Percentiles rank a stretch among this genome's conserved stretches.
phyloP scores from a whole-genome alignment of 2,797 vertebrate species.

The Clarias laeviceps region DNA sequence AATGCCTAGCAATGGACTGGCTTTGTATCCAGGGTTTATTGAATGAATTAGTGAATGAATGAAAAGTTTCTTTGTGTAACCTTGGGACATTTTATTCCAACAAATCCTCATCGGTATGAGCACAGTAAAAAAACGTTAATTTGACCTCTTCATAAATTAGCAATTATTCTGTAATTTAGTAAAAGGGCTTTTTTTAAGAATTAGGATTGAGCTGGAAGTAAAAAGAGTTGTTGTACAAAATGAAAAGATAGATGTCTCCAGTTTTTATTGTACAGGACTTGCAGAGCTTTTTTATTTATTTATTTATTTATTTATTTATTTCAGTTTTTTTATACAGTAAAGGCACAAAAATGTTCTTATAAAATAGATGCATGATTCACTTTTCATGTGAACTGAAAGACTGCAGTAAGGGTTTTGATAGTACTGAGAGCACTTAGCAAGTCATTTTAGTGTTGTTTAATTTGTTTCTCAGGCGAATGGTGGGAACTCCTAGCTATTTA shows the following conservation, averaged over 20 bases:
- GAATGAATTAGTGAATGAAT: background rate
- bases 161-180: conserved; percentile 8
- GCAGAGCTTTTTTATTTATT: background rate
- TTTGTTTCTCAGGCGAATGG: background rate
- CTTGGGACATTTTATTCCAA: background rate
- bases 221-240: background rate
- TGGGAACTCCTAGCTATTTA: background rate
- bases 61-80: background rate
- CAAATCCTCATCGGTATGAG: background rate
- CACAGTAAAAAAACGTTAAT: background rate
- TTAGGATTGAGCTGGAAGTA: background rate
- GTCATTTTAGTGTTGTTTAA: background rate
- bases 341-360: background rate
- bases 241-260: background rate
- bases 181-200: background rate
- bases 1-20: background rate
- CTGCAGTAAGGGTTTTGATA: background rate
- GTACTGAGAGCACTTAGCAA: background rate
- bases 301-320: too few species aligned
- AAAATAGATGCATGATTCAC: background rate
- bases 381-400: background rate
- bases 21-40: background rate
- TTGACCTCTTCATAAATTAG: background rate
- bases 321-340: background rate
- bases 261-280: background rate